Evolutionary conservation across 2,113 vertebrate genomes (phyloP).

Genomic region (Pitta sordida): DNA sequence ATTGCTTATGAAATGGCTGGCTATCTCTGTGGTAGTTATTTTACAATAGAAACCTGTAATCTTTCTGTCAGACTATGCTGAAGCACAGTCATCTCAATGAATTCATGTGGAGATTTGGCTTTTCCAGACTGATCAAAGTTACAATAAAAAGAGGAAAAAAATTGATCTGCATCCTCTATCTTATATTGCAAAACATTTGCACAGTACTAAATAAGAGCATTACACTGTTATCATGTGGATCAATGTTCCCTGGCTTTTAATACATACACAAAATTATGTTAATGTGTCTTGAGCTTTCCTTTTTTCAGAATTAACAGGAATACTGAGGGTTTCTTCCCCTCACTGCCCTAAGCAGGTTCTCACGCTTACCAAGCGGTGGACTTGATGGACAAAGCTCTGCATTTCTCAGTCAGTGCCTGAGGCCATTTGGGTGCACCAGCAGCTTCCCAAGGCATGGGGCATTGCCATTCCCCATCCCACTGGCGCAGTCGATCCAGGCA

Average conservation of each 20-base stretch:
- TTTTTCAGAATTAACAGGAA: neutral
- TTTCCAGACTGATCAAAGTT: neutral
- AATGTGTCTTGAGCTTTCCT: neutral
- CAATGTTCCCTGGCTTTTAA: neutral
- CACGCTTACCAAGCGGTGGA: neutral
- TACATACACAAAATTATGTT: fast-evolving
- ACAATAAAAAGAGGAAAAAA: neutral
- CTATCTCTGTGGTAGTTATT: neutral
- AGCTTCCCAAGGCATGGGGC: neutral
- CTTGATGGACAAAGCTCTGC: neutral
- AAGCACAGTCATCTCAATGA: neutral
- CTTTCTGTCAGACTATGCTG: neutral
- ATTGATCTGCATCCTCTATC: neutral
- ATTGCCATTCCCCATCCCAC: neutral
- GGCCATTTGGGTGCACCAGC: neutral
- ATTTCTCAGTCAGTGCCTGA: neutral
- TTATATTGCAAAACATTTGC: neutral
- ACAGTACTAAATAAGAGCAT: neutral
- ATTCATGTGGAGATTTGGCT: neutral
- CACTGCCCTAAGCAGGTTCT: neutral
- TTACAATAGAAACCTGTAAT: neutral
- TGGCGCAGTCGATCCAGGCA: neutral
- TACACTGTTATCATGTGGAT: neutral
- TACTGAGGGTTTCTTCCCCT: neutral
- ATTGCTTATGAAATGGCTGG: neutral